A percentile compares a stretch with the other conserved stretches of the same genome.
Conservation (phyloP, 2,797 vertebrate species). For the Ficedula albicollis region DNA sequence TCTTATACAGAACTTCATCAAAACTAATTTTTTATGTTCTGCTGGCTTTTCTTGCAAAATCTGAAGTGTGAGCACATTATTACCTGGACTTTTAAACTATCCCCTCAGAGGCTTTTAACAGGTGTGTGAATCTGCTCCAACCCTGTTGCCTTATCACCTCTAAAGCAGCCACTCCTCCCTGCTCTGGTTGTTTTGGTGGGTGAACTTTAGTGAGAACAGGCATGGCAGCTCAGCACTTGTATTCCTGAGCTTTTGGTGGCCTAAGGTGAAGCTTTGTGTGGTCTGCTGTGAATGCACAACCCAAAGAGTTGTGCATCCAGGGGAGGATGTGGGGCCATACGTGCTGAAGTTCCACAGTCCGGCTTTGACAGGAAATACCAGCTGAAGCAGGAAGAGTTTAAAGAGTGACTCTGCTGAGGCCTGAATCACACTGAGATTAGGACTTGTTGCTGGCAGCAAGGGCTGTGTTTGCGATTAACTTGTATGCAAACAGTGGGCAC, state of each 20-base stretch:
- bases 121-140: background rate
- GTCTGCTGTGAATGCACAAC: background rate
- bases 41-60: constrained; percentile 60
- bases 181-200: background rate
- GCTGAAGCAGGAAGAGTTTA: background rate
- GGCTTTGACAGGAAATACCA: background rate
- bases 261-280: background rate
- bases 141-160: background rate
- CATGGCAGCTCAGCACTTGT: background rate
- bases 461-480: background rate
- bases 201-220: background rate
- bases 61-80: background rate
- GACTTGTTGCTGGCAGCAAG: background rate
- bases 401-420: background rate
- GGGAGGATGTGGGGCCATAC: background rate
- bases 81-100: background rate
- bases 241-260: background rate
- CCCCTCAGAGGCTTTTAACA: background rate
- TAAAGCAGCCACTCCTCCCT: background rate
- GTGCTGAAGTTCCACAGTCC: background rate
- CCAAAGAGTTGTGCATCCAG: background rate
- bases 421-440: background rate
- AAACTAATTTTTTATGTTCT: constrained; percentile 64
- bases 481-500: background rate
- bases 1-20: constrained; percentile 60